Evolutionary conservation across 2,888 invertebrate species (phyloP).

Genomic region (Rotaria sp.): DNA sequence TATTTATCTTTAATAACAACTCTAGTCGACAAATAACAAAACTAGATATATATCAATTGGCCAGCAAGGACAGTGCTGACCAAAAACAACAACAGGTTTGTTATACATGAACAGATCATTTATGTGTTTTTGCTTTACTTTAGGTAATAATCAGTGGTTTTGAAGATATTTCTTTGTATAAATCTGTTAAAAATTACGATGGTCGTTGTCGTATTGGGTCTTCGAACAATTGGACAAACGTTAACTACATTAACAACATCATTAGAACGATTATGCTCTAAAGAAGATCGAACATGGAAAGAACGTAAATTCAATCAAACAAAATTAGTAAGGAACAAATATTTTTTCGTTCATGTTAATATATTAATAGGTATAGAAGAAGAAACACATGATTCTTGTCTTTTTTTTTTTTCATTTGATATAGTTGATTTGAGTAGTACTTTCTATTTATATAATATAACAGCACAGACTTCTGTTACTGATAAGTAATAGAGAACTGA

Average conservation of each 20-base stretch:
- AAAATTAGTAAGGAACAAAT: background rate
- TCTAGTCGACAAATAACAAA: background rate
- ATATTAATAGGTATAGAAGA: no score
- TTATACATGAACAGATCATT: background rate
- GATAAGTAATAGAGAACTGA: background rate
- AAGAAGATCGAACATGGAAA: slow-evolving; percentile 32
- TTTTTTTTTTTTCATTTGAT: no score
- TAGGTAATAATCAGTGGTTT: background rate
- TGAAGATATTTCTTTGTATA: background rate
- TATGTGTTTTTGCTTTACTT: background rate
- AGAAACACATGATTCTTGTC: no score
- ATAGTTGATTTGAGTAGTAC: no score
- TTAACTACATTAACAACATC: background rate
- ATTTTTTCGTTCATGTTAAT: no score
- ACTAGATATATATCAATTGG: background rate
- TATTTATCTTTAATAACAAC: background rate
- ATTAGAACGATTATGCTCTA: slow-evolving; percentile 19
- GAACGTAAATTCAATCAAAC: background rate
- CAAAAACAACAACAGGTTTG: slow-evolving; percentile 4
- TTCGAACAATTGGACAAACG: background rate
- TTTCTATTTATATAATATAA: no score
- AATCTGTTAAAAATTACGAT: background rate
- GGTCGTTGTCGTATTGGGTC: background rate
- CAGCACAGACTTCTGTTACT: no score
- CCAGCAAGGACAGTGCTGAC: background rate